Evolutionary conservation across 1,140 invertebrate genomes (phyloP).

Genomic region (Yoshiicerus persimilis): DNA sequence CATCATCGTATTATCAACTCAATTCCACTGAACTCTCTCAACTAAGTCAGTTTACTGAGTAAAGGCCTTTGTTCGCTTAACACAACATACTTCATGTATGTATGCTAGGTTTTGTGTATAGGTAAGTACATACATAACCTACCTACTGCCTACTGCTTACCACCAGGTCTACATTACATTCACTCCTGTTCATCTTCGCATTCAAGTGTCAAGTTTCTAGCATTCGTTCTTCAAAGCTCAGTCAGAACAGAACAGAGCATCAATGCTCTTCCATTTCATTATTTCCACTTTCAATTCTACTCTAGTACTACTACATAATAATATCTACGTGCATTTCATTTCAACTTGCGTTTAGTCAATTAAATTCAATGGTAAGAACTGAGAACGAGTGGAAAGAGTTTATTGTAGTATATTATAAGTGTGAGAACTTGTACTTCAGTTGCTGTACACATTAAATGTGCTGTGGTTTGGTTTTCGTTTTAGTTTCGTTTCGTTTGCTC

Average conservation of each 20-base stretch:
- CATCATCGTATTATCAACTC: background rate
- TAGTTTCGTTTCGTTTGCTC: background rate
- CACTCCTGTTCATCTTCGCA: background rate
- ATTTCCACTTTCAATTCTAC: background rate
- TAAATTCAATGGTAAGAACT: background rate
- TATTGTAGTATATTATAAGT: background rate
- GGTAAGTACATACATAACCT: too few species aligned
- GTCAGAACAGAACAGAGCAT: background rate
- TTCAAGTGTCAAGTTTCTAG: slow-evolving; percentile 10
- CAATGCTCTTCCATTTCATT: background rate
- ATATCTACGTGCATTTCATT: background rate
- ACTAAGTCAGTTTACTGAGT: background rate
- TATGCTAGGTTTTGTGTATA: background rate
- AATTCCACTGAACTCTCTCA: background rate
- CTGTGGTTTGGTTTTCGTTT: too few species aligned
- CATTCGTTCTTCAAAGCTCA: background rate
- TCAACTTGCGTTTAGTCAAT: background rate
- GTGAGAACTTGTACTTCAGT: background rate
- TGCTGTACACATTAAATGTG: background rate
- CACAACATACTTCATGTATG: too few species aligned
- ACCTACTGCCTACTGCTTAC: too few species aligned
- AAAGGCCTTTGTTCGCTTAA: background rate
- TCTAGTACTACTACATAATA: background rate
- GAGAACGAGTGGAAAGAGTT: background rate
- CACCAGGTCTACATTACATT: too few species aligned